Conservation (phyloP, 1,140 invertebrate species). For the Penaeus vannamei region DNA sequence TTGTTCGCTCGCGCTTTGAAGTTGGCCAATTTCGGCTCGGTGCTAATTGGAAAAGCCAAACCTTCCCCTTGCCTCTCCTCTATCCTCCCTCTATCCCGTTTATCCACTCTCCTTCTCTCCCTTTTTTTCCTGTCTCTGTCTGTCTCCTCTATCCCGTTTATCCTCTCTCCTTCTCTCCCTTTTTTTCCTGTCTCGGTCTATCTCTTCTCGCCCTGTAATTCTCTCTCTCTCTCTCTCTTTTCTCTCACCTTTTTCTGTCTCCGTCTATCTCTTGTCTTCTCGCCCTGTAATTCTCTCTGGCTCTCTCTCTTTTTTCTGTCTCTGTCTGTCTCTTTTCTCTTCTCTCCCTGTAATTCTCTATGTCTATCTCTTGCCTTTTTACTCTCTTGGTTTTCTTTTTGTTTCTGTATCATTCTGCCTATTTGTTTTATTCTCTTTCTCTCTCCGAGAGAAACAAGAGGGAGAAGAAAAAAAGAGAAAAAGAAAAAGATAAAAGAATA, state of each 20-base stretch:
- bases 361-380: no score
- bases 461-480: no score
- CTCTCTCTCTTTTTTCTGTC: neutral
- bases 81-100: neutral
- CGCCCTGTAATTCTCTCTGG: neutral
- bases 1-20: constrained; percentile 7
- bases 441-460: no score
- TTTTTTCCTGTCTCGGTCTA: neutral
- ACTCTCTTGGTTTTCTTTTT: no score
- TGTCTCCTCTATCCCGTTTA: neutral
- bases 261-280: neutral
- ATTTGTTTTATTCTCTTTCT: no score
- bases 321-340: no score
- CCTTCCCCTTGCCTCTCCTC: neutral
- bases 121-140: neutral
- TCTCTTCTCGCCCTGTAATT: no score
- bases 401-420: no score
- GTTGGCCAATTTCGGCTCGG: constrained; percentile 30
- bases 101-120: neutral
- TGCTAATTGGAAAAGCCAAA: constrained; percentile 11
- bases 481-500: neutral
- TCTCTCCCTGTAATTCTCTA: no score
- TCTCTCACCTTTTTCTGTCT: no score
- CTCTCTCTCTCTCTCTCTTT: no score
- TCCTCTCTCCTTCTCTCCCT: neutral